These are phyloP conservation scores for Oryzias curvinotus DNA, from an alignment of 2,113 vertebrate species.

Conservation along the genomic window DNA sequence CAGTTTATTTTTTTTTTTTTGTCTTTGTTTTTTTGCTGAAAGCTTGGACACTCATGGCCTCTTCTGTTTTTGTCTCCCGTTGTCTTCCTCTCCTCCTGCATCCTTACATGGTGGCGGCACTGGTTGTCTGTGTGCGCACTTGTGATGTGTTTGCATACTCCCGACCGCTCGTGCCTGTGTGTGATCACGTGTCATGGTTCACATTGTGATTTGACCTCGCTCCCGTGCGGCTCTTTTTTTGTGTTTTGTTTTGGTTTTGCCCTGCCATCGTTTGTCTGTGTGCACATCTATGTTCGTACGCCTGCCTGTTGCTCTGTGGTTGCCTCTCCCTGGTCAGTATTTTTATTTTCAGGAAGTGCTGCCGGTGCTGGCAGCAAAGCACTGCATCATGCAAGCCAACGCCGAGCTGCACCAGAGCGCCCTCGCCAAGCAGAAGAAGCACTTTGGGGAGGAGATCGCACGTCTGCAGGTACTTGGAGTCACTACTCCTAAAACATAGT, in stretches of 20 bases:
- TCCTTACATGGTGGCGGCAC: constrained; percentile 76
- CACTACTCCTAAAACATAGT: too few relatives aligned
- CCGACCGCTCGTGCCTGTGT: constrained; percentile 38
- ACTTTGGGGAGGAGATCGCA: constrained; percentile 95
- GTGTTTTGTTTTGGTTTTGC: constrained; percentile 48
- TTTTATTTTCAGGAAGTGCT: constrained; percentile 99
- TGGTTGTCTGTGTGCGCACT: constrained; percentile 23
- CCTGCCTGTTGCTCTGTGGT: constrained; percentile 87
- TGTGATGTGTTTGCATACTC: constrained; percentile 36
- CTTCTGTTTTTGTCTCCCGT: constrained; percentile 85
- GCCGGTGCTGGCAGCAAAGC: constrained; percentile 95
- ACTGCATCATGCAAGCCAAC: constrained; percentile 97
- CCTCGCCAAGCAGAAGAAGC: constrained; percentile 95
- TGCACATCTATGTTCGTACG: constrained; percentile 47
- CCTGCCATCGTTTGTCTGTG: constrained; percentile 29
- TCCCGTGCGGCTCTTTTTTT: constrained; percentile 45
- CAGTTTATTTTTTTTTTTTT: constrained; percentile 25
- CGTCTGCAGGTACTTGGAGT: constrained; percentile 86
- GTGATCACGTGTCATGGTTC: constrained; percentile 49
- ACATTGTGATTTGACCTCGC: constrained; percentile 44
- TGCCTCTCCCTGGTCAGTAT: constrained; percentile 98
- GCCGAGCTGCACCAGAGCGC: constrained; percentile 92
- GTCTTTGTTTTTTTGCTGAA: constrained; percentile 24
- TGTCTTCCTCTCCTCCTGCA: constrained; percentile 87
- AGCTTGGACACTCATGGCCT: constrained; percentile 85